Percentiles rank a stretch among this genome's conserved stretches.
These are phyloP conservation scores for Hippolais icterina DNA, from an alignment of 2,113 vertebrate genomes.

Conservation along the genomic window DNA sequence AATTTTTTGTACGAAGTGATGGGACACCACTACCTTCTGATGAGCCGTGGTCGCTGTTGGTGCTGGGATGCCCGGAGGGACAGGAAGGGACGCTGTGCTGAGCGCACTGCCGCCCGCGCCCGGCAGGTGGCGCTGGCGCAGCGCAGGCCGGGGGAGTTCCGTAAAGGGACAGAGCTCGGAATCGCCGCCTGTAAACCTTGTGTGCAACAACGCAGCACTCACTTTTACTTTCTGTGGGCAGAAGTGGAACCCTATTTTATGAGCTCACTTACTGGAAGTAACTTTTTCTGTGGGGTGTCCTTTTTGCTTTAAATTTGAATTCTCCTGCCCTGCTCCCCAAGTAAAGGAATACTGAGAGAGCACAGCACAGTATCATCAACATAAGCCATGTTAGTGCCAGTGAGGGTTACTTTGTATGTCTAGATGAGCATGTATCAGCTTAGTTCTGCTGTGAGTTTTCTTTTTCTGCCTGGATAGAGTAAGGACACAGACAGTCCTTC, in stretches of 20 bases:
- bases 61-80: rapidly evolving
- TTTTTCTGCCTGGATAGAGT: neutral
- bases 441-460: neutral
- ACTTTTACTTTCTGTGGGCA: rapidly evolving
- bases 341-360: neutral
- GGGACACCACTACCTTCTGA: rapidly evolving
- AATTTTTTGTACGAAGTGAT: rapidly evolving
- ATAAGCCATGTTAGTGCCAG: neutral
- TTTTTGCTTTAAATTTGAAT: neutral
- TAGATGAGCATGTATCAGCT: neutral
- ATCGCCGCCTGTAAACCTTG: rapidly evolving
- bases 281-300: neutral
- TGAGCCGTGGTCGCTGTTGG: neutral
- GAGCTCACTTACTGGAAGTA: neutral
- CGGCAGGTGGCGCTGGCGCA: conserved; percentile 26
- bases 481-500: neutral
- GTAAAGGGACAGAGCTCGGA: neutral
- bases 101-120: neutral
- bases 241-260: neutral
- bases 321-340: neutral
- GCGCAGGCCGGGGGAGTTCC: neutral
- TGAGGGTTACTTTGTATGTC: neutral
- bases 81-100: neutral
- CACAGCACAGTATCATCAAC: too few species aligned
- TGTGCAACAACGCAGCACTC: rapidly evolving